Base-by-base conservation (phyloP, 2,113 vertebrate genomes). In the Ciconia maguari region DNA sequence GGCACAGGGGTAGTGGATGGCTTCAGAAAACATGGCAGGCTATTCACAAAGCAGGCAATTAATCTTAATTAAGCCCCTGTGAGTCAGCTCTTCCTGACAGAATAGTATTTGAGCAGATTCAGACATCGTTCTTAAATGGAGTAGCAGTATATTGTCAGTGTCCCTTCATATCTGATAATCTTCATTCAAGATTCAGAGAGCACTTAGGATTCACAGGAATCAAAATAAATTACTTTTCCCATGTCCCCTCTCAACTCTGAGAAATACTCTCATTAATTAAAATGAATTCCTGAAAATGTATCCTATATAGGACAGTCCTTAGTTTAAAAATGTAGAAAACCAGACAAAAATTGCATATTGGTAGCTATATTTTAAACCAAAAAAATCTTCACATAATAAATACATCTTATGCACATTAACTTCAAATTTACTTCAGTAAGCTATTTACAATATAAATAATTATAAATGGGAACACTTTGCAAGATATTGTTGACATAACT, bases 371-470 rank as follows among this genome's bases (percentile, higher is more conserved):
- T 98, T 99, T 97, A 98, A 99, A 98, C 97, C 93, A 71, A 94
- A 98, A 98, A 98, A 98, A 96, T 98, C 97, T 98, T 99, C 98
- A 99, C 98, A 99, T 98, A 99, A 99, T 99, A 99, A 99, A 99
- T 99, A 99, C 99, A 99, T 97, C 98, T 98, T 98, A 98, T 99
- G 98, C 98, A 99, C 98, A 98, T 98, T 98, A 98, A 98, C 98
- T 98, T 99, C 97, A 97, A 99, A 98, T 98, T 98, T 98, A 98
- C 97, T 97, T 98, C 97, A 98, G 96, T 98, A 98, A 98, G 96
- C 97, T 99, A 99, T 99, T 99, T 99, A 99, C 98, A 99, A 98
- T 99, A 99, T 99, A 99, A 99, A 99, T 99, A 99, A 99, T 98
- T 98, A 98, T 97, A 98, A 98, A 98, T 98, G 98, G 97, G 82